phyloP scores from a whole-genome alignment of 1,140 invertebrate genomes.

The Lutraria rhynchaena region DNA sequence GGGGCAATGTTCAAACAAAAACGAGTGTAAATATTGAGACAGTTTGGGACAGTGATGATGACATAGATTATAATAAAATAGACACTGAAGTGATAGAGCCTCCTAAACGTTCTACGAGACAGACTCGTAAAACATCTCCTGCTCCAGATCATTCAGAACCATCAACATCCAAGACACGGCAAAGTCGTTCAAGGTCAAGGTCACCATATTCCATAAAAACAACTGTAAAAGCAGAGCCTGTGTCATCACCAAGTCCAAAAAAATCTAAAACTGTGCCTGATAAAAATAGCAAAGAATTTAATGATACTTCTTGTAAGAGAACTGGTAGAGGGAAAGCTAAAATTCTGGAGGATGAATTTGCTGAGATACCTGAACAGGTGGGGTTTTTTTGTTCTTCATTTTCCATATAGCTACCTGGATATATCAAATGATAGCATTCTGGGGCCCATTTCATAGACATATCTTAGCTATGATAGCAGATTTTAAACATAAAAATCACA shows the following conservation, averaged over 20 bases:
- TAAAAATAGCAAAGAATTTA: too few relatives aligned
- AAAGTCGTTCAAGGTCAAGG: constrained; percentile 27
- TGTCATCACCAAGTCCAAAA: constrained; percentile 18
- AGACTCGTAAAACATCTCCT: constrained; percentile 1
- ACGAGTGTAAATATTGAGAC: neutral
- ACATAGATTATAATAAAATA: constrained; percentile 24
- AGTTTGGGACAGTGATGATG: constrained; percentile 45
- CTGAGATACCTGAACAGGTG: neutral
- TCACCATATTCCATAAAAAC: neutral
- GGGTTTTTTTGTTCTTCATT: neutral
- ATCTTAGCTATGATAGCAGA: too few relatives aligned
- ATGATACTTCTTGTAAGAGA: too few relatives aligned
- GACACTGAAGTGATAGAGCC: constrained; percentile 1
- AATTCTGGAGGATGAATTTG: neutral
- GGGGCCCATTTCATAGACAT: too few relatives aligned
- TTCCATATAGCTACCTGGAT: too few relatives aligned
- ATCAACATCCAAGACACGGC: neutral
- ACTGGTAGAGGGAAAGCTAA: too few relatives aligned
- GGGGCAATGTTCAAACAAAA: neutral
- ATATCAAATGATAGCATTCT: too few relatives aligned
- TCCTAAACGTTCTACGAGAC: neutral
- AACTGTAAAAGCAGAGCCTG: constrained; percentile 2
- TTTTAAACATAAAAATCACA: too few relatives aligned
- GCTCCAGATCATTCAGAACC: neutral
- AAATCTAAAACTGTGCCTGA: too few relatives aligned